Evolutionary conservation across 2,888 invertebrate genomes (phyloP).

Genomic region (Thyatira batis): DNA sequence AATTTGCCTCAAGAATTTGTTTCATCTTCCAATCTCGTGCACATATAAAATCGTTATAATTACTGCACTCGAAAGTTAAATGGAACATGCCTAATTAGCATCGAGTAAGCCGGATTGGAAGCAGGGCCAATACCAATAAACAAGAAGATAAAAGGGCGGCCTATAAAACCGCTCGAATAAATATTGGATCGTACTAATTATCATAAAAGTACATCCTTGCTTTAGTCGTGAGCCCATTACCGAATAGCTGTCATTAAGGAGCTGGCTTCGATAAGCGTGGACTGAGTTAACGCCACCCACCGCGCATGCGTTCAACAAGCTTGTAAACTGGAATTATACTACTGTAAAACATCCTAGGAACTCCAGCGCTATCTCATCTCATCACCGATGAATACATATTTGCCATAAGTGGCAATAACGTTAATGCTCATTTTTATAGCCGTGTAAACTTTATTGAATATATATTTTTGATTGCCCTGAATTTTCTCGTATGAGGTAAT

Average conservation of each 20-base stretch:
- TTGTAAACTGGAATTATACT: conserved; percentile 56
- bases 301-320: conserved; percentile 41
- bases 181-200: conserved; percentile 77
- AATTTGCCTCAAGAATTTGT: neutral
- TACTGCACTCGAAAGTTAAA: conserved; percentile 36
- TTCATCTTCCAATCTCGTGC: conserved; percentile 11
- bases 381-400: conserved; percentile 60
- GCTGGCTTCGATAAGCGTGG: conserved; percentile 53
- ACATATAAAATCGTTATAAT: conserved; percentile 24
- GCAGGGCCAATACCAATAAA: conserved; percentile 68
- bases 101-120: conserved; percentile 52
- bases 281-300: conserved; percentile 67
- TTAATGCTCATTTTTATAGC: conserved; percentile 29
- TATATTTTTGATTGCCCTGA: neutral
- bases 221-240: conserved; percentile 67
- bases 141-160: conserved; percentile 70
- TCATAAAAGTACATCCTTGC: conserved; percentile 72
- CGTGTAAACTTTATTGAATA: neutral
- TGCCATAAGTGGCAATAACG: conserved; percentile 46
- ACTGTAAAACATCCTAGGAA: conserved; percentile 55
- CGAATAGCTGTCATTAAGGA: conserved; percentile 74
- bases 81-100: conserved; percentile 55
- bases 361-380: conserved; percentile 49
- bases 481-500: neutral
- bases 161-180: conserved; percentile 65